phyloP scores from a whole-genome alignment of 2,888 invertebrate species.

The Timema cristinae region DNA sequence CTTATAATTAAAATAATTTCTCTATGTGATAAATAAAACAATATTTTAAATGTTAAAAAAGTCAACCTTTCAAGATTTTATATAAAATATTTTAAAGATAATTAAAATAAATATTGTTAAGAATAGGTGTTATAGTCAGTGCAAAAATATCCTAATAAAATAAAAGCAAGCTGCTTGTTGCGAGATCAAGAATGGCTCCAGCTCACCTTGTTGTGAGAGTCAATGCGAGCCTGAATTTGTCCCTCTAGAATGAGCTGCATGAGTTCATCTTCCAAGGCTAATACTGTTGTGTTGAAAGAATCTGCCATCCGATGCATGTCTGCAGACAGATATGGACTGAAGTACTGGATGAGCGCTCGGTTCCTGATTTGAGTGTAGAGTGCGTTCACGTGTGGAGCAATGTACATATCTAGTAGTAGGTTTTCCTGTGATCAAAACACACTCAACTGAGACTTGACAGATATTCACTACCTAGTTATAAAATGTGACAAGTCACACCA shows the following conservation, averaged over 20 bases:
- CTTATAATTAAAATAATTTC: too few relatives aligned
- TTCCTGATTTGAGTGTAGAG: constrained; percentile 94
- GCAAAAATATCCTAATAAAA: too few relatives aligned
- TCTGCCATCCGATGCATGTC: constrained; percentile 95
- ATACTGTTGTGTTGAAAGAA: constrained; percentile 90
- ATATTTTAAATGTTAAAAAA: too few relatives aligned
- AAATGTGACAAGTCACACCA: not conserved
- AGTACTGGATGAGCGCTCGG: constrained; percentile 93
- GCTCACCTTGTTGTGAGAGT: constrained; percentile 87
- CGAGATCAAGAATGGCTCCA: not conserved
- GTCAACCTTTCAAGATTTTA: too few relatives aligned
- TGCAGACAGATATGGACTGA: constrained; percentile 94
- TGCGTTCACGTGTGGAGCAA: constrained; percentile 89
- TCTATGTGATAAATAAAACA: too few relatives aligned
- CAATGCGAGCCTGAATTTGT: constrained; percentile 94
- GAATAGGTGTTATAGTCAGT: too few relatives aligned
- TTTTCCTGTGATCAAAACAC: constrained; percentile 63
- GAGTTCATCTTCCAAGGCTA: constrained; percentile 90
- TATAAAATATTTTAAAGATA: too few relatives aligned
- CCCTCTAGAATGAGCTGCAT: constrained; percentile 96
- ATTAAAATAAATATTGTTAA: too few relatives aligned
- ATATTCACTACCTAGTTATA: too few relatives aligned
- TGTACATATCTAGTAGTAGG: constrained; percentile 92
- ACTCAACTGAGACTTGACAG: not conserved
- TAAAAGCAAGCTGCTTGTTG: too few relatives aligned